A percentile compares a stretch with the other conserved stretches of the same genome.
phyloP scores from a whole-genome alignment of 1,140 invertebrate species.

The Thalassaphorura encarpata region DNA sequence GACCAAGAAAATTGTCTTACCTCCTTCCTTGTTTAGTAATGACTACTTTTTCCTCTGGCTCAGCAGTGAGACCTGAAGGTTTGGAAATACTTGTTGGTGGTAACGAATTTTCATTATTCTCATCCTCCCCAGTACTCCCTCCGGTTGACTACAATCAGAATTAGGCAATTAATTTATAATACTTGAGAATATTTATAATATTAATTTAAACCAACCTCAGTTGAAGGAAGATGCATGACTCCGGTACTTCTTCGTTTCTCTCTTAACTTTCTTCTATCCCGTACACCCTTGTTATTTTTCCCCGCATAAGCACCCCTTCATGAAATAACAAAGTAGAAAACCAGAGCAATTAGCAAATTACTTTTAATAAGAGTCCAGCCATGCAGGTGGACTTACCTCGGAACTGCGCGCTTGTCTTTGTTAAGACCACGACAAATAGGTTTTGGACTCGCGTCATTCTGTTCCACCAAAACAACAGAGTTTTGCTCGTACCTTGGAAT shows the following conservation, averaged over 20 bases:
- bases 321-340: slow-evolving; percentile 16
- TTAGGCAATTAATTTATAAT: not conserved
- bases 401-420: slow-evolving; percentile 40
- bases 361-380: not conserved
- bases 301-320: slow-evolving; percentile 39
- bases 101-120: slow-evolving; percentile 37
- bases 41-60: slow-evolving; percentile 20
- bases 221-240: slow-evolving; percentile 53
- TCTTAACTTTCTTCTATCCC: slow-evolving; percentile 51
- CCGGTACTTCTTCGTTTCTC: slow-evolving; percentile 54
- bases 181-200: not conserved
- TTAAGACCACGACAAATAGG: slow-evolving; percentile 35
- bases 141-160: slow-evolving; percentile 47
- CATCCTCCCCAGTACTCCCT: slow-evolving; percentile 52
- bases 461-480: slow-evolving; percentile 32
- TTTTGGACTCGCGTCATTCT: slow-evolving; percentile 46
- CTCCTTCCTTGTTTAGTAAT: slow-evolving; percentile 8
- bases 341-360: not conserved
- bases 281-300: slow-evolving; percentile 29
- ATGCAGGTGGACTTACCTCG: slow-evolving; percentile 32
- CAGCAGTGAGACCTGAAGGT: slow-evolving; percentile 11
- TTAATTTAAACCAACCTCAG: slow-evolving; percentile 49
- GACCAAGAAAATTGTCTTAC: not conserved
- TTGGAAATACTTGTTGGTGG: slow-evolving; percentile 16
- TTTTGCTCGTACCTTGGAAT: slow-evolving; percentile 30